Evolutionary conservation across 1,140 invertebrate species (phyloP), one percentile per base, ranked within the genome.

Genomic region (Idris sp.): DNA sequence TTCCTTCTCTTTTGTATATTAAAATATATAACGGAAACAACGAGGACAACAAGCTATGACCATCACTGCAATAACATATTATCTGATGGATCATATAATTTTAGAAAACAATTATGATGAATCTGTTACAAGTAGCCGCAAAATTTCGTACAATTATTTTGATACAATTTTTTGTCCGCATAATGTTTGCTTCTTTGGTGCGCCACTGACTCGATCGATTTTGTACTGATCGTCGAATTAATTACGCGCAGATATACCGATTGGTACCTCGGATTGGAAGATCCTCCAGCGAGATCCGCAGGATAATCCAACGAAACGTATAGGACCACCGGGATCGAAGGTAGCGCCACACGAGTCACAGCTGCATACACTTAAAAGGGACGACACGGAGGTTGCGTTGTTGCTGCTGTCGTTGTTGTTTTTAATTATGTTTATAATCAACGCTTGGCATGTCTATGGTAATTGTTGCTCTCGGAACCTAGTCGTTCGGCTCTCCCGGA

Each of bases 381-480:
- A 81, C 73, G 65, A 78, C 73, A 72, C 62, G 48, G 77, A 54
- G 62, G 62, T 71, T 74, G 64, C 62, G 74, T 73, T 73, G 74
- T 69, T 76, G 68, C 67, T 69, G 64, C 74, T 69, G 68, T 76
- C 67, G 82, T 80, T 84, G 83, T 84, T 86, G 81, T 87, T 87
- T 87, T 87, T 86, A 87, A 86, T 87, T 87, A 86, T 87, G 82
- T 85, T 86, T 85, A 87, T 87, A 86, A 86, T 87, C 84, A 87
- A 84, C 82, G 81, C 83, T 75, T 78, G 79, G 82, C 86, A 80
- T 87, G 85, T 87, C 85, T 87, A 86, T 87, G 85, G 84, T 87
- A 87, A 87, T 87, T 80, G 76, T 73, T 54, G 33, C 74, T 49
- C 71, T 72, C 58, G 65, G 76, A 79, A 65, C 76, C 69, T 83